phyloP scores from a whole-genome alignment of 2,888 invertebrate species.

The Drosophila sordidapex region DNA sequence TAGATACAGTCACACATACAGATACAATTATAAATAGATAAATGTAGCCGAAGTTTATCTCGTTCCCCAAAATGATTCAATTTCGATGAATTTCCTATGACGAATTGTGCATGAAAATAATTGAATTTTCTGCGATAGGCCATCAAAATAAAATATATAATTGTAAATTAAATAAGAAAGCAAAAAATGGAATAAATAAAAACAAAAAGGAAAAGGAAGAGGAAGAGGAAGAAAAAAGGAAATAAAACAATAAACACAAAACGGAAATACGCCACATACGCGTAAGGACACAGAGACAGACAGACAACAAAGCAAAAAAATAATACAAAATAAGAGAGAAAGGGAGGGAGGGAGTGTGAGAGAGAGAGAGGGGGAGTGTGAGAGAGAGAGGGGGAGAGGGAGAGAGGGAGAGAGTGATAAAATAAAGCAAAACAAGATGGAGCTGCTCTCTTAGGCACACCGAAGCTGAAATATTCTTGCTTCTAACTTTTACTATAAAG shows the following conservation, averaged over 20 bases:
- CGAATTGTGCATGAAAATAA: conserved; percentile 53
- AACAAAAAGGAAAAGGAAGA: conserved; percentile 8
- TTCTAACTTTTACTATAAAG: background rate
- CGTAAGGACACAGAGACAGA: conserved; percentile 11
- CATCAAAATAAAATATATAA: conserved; percentile 62
- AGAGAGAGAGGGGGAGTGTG: no score
- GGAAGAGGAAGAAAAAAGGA: conserved; percentile 35
- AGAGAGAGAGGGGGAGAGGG: background rate
- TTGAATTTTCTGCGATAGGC: conserved; percentile 55
- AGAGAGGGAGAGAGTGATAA: background rate
- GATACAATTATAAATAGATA: background rate
- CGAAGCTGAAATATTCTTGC: background rate
- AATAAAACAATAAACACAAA: conserved; percentile 72
- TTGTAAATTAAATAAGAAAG: conserved; percentile 74
- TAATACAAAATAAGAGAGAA: conserved; percentile 21
- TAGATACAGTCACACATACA: background rate
- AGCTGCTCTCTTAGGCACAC: background rate
- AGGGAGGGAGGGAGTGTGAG: background rate
- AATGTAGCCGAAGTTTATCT: conserved; percentile 2
- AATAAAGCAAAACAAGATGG: background rate
- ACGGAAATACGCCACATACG: conserved; percentile 59
- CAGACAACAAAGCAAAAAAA: conserved; percentile 7
- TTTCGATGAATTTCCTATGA: conserved; percentile 52
- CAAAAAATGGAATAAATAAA: conserved; percentile 26
- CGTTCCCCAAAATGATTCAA: conserved; percentile 46